A percentile compares a stretch with the other conserved stretches of the same genome.
Evolutionary conservation across 2,888 invertebrate species (phyloP).

Genomic region (Chrysotoxum bicinctum): DNA sequence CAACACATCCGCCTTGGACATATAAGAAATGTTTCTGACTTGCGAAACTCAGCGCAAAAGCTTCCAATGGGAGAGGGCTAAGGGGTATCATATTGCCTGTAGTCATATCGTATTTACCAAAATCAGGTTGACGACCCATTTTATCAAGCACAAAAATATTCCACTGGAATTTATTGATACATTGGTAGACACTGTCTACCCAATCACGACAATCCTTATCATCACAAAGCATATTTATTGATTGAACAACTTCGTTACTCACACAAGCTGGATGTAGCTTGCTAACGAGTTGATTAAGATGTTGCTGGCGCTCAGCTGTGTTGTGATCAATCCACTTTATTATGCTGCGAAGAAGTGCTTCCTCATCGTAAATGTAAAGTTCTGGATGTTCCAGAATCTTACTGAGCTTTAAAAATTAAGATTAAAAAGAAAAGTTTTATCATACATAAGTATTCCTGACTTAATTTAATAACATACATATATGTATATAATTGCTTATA

Average conservation of each 20-base stretch:
- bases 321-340: slow-evolving; percentile 75
- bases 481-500: no score
- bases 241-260: slow-evolving; percentile 73
- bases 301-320: slow-evolving; percentile 68
- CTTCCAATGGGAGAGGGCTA: slow-evolving; percentile 74
- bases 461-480: no score
- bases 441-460: no score
- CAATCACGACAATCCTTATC: slow-evolving; percentile 73
- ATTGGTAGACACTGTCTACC: slow-evolving; percentile 74
- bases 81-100: slow-evolving; percentile 73
- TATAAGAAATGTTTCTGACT: slow-evolving; percentile 75
- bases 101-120: slow-evolving; percentile 74
- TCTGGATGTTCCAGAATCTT: slow-evolving; percentile 74
- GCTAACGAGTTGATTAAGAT: slow-evolving; percentile 73
- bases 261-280: slow-evolving; percentile 76
- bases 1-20: slow-evolving; percentile 76
- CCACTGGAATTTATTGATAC: slow-evolving; percentile 74
- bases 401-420: slow-evolving; percentile 58
- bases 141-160: slow-evolving; percentile 77
- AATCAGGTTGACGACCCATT: slow-evolving; percentile 76
- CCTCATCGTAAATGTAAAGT: slow-evolving; percentile 75
- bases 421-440: neutral
- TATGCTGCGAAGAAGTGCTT: slow-evolving; percentile 75
- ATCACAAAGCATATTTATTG: slow-evolving; percentile 72
- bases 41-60: slow-evolving; percentile 76